Conservation (phyloP, 2,797 vertebrate species). For the Alosa sapidissima region DNA sequence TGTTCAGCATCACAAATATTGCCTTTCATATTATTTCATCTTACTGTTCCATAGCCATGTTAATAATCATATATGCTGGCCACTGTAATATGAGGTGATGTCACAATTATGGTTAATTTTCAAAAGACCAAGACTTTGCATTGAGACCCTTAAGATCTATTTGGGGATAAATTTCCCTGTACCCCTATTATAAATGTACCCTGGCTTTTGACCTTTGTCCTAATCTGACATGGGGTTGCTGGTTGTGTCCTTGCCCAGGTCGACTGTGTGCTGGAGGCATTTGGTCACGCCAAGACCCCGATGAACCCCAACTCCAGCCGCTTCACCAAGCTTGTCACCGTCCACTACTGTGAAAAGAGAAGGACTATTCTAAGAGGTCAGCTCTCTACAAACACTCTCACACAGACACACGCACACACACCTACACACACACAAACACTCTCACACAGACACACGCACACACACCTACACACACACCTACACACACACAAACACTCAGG, state of each 20-base stretch:
- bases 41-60: neutral
- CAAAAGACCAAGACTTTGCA: too few species aligned
- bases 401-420: neutral
- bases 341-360: conserved; percentile 87
- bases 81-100: neutral
- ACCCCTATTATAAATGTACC: neutral
- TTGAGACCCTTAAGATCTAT: too few species aligned
- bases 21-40: neutral
- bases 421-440: neutral
- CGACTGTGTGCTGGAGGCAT: conserved; percentile 86
- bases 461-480: neutral
- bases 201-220: neutral
- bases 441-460: neutral
- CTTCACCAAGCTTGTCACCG: conserved; percentile 86
- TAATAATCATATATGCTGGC: neutral
- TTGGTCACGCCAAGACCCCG: conserved; percentile 88
- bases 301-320: conserved; percentile 86
- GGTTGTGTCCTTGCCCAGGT: conserved; percentile 67
- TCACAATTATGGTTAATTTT: neutral
- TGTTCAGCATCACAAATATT: neutral
- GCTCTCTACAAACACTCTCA: neutral
- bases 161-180: too few species aligned
- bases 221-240: neutral
- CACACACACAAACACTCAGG: neutral
- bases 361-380: conserved; percentile 81